Evolutionary conservation across 1,140 invertebrate genomes (phyloP), one percentile per base, ranked within the genome.

Genomic region (Listronotus oregonensis): DNA sequence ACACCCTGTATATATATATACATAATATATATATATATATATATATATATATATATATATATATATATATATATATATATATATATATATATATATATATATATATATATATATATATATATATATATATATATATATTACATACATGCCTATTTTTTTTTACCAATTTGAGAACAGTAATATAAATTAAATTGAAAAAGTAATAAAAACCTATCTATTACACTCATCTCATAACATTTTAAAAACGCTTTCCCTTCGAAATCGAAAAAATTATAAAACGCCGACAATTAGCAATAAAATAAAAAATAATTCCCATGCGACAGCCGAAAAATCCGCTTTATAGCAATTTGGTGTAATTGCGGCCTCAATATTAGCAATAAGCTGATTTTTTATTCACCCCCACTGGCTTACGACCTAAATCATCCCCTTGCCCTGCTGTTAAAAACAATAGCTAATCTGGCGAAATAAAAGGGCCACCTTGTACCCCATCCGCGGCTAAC

Each of bases 361-460:
- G 73, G 62, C 56, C 50, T 70, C 67, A 73, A 78, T 79, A 78
- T 78, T 78, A 78, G 77, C 75, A 79, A 77, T 78, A 78, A 78
- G 77, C 77, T 77, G 75, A 79, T 79, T 79, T 79, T 79, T 79
- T 79, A 79, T 79, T 79, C 77, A 79, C 77, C 76, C 76, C 68
- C 71, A 67, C 69, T 75, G 18, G 6, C 31, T 43, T 11, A 31
- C 21, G 15, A 37, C 72, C 75, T 78, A 76, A 63, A 63, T 78
- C 55, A 58, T 58, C 54, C 31, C 62, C 47, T 37, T 10, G 34
- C 52, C 34, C 32, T 17, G 31, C 31, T 14, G n/a, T 10, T 6
- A 31, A 51, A 51, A 51, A 51, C n/a, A 51, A 51, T 32, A 11
- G 17, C 10, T 27, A 37, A 37, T 37, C 34, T 47, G 8, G 44